Conservation (phyloP, 2,888 invertebrate species). For the Tachina fera region DNA sequence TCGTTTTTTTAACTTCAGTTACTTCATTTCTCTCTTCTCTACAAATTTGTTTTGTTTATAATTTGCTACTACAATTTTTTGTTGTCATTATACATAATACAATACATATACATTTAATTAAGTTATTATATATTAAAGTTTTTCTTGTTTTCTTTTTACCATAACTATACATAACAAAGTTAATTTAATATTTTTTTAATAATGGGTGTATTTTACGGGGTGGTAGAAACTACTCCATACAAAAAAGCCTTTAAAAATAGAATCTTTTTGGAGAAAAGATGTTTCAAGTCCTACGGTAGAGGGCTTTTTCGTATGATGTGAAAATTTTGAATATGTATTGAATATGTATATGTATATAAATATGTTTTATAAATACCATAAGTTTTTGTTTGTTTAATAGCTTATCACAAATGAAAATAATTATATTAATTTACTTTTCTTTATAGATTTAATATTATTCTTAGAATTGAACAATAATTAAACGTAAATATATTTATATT, state of each 20-base stretch:
- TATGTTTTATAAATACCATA: conserved; percentile 80
- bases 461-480: conserved; percentile 82
- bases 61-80: conserved; percentile 80
- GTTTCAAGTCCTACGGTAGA: not conserved
- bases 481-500: conserved; percentile 76
- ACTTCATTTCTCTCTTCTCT: conserved; percentile 74
- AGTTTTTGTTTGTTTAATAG: conserved; percentile 75
- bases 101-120: conserved; percentile 78
- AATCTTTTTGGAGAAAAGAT: conserved; percentile 8
- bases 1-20: conserved; percentile 74
- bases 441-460: conserved; percentile 78
- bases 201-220: conserved; percentile 40
- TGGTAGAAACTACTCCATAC: conserved; percentile 17
- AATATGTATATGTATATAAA: conserved; percentile 76
- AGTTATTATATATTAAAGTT: conserved; percentile 53
- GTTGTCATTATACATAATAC: conserved; percentile 79
- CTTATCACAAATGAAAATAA: conserved; percentile 81
- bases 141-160: conserved; percentile 65
- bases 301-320: conserved; percentile 18
- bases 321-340: conserved; percentile 77
- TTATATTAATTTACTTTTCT: conserved; percentile 77
- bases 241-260: conserved; percentile 23
- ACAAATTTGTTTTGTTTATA: conserved; percentile 74
- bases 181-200: conserved; percentile 73
- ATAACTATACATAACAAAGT: conserved; percentile 82